Evolutionary conservation across 92 coral and sea anemone genomes (phyloP).

Genomic region (Phymanthus crucifer): DNA sequence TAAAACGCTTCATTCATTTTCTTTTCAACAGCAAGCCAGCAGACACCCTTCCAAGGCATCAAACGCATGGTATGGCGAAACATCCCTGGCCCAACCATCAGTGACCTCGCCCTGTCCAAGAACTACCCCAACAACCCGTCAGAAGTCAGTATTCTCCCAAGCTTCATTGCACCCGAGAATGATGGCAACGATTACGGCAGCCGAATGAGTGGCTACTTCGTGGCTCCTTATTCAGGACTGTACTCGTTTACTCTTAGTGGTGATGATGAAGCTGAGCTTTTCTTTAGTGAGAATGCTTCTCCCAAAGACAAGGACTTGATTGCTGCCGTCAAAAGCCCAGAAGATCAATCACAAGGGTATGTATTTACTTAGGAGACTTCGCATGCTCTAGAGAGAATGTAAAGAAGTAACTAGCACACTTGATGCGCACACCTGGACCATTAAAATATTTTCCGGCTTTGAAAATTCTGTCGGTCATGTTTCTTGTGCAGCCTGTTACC

Average conservation of each 20-base stretch:
- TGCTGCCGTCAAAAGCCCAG: conserved; percentile 60
- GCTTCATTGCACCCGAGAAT: conserved; percentile 72
- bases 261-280: conserved; percentile 85
- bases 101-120: conserved; percentile 57
- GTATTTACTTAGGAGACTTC: neutral
- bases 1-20: no score
- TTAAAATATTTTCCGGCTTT: no score
- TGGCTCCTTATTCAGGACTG: conserved; percentile 79
- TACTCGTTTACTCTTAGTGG: conserved; percentile 78
- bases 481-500: no score
- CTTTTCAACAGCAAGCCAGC: conserved; percentile 48
- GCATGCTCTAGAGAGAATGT: neutral
- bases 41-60: conserved; percentile 76
- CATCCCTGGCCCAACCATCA: conserved; percentile 66
- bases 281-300: conserved; percentile 65
- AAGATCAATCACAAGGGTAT: conserved; percentile 16
- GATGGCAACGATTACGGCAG: conserved; percentile 81
- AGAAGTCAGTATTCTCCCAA: conserved; percentile 53
- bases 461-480: no score
- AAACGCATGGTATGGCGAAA: conserved; percentile 86
- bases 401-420: no score
- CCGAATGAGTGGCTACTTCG: conserved; percentile 72
- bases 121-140: conserved; percentile 69
- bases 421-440: no score
- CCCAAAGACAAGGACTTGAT: conserved; percentile 64